Percentiles rank a stretch among this genome's conserved stretches.
Conservation (phyloP, 2,797 vertebrate genomes). For the Gambelia wislizenii region DNA sequence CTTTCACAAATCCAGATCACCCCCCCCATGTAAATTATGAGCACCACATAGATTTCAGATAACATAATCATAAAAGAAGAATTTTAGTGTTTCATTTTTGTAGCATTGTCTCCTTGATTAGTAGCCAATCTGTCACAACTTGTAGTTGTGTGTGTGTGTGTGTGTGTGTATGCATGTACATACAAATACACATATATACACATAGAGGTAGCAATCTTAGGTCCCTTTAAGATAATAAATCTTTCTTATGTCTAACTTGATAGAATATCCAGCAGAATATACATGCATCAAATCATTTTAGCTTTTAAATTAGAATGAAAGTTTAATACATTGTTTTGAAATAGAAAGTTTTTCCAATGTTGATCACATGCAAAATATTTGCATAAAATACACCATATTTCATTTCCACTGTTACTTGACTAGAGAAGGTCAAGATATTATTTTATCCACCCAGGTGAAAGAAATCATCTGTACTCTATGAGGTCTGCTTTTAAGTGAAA, state of each 20-base stretch:
- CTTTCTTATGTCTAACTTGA: constrained; percentile 43
- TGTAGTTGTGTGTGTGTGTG: not conserved
- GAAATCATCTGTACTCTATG: constrained; percentile 44
- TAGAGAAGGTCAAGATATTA: constrained; percentile 47
- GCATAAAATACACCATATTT: constrained; percentile 33
- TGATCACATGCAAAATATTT: constrained; percentile 39
- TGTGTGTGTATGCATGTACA: not conserved
- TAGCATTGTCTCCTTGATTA: constrained; percentile 52
- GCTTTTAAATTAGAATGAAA: constrained; percentile 6
- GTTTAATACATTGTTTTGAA: constrained; percentile 28
- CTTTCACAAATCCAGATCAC: constrained; percentile 39
- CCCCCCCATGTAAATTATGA: constrained; percentile 52
- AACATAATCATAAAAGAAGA: constrained; percentile 38
- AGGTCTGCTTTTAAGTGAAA: constrained; percentile 53
- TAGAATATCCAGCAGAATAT: constrained; percentile 21
- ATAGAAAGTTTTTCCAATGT: constrained; percentile 50
- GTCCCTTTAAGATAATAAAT: constrained; percentile 20
- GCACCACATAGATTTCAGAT: constrained; percentile 22
- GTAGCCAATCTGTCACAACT: constrained; percentile 52
- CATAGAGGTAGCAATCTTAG: constrained; percentile 26
- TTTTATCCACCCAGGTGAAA: constrained; percentile 64
- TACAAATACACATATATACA: no score
- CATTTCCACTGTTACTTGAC: not conserved
- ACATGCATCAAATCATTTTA: constrained; percentile 50
- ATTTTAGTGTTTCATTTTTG: constrained; percentile 27